phyloP scores from a whole-genome alignment of 2,113 vertebrate genomes.

The Scartelaos histophorus region DNA sequence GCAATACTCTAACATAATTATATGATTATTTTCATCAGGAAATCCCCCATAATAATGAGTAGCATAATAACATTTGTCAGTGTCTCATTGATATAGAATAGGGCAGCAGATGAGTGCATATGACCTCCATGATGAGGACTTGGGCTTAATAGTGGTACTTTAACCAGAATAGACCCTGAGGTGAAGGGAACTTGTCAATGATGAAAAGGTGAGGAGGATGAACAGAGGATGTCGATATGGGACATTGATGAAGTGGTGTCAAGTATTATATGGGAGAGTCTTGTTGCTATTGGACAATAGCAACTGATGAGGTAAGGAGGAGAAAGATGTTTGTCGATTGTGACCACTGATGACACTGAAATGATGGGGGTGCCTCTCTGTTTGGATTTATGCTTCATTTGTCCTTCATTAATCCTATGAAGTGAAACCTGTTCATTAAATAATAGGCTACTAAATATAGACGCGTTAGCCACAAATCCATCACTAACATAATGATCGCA shows the following conservation, averaged over 20 bases:
- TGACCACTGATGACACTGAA: slow-evolving; percentile 6
- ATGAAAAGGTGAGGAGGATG: neutral
- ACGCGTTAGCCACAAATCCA: neutral
- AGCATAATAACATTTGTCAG: too few relatives aligned
- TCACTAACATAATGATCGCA: neutral
- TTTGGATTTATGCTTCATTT: neutral
- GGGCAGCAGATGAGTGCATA: neutral
- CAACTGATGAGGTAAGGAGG: neutral
- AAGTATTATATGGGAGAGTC: neutral
- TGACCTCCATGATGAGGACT: neutral
- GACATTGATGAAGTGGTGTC: neutral
- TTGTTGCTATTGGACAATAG: neutral
- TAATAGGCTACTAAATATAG: neutral
- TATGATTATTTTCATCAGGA: too few relatives aligned
- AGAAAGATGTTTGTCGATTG: neutral
- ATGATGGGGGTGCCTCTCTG: neutral
- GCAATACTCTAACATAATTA: too few relatives aligned
- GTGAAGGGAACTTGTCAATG: neutral
- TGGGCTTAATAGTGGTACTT: neutral
- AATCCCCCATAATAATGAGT: too few relatives aligned
- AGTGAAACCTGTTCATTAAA: neutral
- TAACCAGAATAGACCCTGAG: neutral
- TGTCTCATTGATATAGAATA: neutral
- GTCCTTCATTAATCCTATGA: neutral
- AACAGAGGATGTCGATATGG: neutral